A percentile compares a stretch with the other conserved stretches of the same genome.
phyloP scores from a whole-genome alignment of 2,797 vertebrate genomes.

The Lagorchestes hirsutus region DNA sequence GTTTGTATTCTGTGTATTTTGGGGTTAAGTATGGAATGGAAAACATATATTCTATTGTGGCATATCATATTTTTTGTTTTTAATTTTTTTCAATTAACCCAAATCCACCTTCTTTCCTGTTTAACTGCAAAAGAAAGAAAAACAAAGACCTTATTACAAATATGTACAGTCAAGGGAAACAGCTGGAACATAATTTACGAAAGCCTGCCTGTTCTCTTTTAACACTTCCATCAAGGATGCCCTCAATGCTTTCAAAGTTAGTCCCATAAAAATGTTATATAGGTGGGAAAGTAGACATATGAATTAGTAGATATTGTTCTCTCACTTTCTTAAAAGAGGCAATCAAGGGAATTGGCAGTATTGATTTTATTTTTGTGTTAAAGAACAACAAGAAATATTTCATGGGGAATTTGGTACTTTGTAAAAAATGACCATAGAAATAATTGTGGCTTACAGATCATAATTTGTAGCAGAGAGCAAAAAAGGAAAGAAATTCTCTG shows the following conservation, averaged over 20 bases:
- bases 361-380: background rate
- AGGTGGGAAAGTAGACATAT: background rate
- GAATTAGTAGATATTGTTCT: background rate
- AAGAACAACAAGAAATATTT: background rate
- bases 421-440: background rate
- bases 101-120: background rate
- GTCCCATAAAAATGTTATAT: background rate
- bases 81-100: background rate
- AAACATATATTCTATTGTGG: background rate
- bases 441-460: background rate
- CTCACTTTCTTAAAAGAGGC: background rate
- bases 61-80: background rate
- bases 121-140: background rate
- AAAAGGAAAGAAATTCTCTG: background rate
- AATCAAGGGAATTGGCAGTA: background rate
- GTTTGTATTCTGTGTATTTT: background rate
- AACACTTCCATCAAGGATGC: background rate
- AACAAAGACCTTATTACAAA: background rate
- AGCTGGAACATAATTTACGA: background rate
- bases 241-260: background rate
- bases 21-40: background rate
- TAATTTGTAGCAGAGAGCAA: background rate
- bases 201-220: background rate
- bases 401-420: background rate
- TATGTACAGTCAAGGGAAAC: background rate